Evolutionary conservation across 2,888 invertebrate species (phyloP).

Genomic region (Drosophila kanekoi): DNA sequence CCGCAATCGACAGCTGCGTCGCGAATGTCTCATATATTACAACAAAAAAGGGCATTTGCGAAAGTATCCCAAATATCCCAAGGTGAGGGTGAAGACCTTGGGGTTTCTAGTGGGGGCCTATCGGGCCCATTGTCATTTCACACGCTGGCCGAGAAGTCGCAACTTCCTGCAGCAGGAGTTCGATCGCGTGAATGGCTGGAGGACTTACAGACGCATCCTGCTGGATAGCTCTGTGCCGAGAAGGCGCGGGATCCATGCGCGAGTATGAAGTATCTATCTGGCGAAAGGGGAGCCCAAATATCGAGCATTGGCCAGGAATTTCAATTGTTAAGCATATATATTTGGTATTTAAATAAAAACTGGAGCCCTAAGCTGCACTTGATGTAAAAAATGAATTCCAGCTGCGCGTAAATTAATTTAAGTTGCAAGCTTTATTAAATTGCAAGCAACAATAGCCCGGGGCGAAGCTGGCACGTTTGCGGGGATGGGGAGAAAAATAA

Average conservation of each 20-base stretch:
- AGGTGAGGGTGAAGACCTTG: accelerated
- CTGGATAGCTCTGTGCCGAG: background rate
- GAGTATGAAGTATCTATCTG: conserved; percentile 7
- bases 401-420: background rate
- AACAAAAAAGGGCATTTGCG: background rate
- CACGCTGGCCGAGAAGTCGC: background rate
- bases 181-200: conserved; percentile 26
- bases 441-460: conserved; percentile 17
- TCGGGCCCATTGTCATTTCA: conserved; percentile 31
- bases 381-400: conserved; percentile 32
- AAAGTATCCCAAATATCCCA: background rate
- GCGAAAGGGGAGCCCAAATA: conserved; percentile 15
- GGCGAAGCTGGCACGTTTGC: background rate
- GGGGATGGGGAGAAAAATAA: too few species aligned
- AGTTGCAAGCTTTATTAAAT: conserved; percentile 5
- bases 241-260: background rate
- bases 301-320: background rate
- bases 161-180: background rate
- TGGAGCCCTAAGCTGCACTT: conserved; percentile 26
- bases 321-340: background rate
- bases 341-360: background rate
- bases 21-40: conserved; percentile 1
- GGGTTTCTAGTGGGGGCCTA: conserved; percentile 31
- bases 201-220: conserved; percentile 5
- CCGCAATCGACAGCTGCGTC: conserved; percentile 3